phyloP scores from a whole-genome alignment of 1,140 invertebrate genomes.

The Drosophila eugracilis region DNA sequence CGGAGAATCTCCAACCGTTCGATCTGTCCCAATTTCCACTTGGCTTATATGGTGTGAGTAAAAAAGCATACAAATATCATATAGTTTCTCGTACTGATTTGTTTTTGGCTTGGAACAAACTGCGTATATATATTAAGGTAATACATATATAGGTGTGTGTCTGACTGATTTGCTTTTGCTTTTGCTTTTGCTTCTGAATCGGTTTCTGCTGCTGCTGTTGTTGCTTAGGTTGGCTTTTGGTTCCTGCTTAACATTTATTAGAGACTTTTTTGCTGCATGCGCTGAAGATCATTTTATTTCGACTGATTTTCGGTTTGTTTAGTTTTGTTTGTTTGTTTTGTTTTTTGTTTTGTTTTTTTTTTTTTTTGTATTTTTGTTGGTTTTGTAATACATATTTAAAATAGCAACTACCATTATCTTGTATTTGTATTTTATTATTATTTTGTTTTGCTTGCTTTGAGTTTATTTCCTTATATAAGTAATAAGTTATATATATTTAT shows the following conservation, averaged over 20 bases:
- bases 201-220: constrained; percentile 33
- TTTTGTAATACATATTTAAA: constrained; percentile 82
- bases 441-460: constrained; percentile 56
- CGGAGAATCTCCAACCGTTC: constrained; percentile 42
- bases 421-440: constrained; percentile 63
- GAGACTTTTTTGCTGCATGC: constrained; percentile 56
- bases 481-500: constrained; percentile 83
- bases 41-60: constrained; percentile 59
- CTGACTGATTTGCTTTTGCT: constrained; percentile 47
- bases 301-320: constrained; percentile 48
- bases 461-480: constrained; percentile 72
- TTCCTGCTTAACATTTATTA: constrained; percentile 70
- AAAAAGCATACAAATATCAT: constrained; percentile 84
- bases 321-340: constrained; percentile 25
- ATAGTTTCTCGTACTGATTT: constrained; percentile 58
- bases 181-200: constrained; percentile 33
- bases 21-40: constrained; percentile 45
- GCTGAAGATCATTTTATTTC: constrained; percentile 56
- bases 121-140: constrained; percentile 39
- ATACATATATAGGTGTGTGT: constrained; percentile 56
- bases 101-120: constrained; percentile 54
- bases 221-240: constrained; percentile 65
- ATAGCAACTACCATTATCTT: constrained; percentile 76
- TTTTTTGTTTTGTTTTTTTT: constrained; percentile 24
- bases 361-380: constrained; percentile 43